Conservation (phyloP, 2,888 invertebrate genomes). For the Campoletis raptor region DNA sequence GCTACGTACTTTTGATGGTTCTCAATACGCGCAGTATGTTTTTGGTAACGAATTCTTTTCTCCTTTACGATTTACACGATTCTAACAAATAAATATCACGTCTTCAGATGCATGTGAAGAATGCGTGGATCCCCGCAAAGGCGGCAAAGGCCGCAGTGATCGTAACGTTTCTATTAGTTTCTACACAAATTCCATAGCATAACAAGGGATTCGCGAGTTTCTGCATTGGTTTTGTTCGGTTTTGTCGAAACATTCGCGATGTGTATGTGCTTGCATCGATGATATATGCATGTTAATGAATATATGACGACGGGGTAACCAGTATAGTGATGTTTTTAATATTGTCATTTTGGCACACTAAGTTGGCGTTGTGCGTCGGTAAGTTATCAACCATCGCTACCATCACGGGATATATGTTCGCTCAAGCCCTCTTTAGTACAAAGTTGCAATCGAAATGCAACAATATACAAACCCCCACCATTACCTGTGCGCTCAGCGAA, state of each 20-base stretch:
- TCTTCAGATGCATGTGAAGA: neutral
- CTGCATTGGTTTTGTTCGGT: conserved; percentile 2
- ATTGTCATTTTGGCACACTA: neutral
- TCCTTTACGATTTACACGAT: neutral
- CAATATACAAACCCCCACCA: too few species aligned
- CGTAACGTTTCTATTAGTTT: conserved; percentile 52
- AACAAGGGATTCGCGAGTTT: conserved; percentile 60
- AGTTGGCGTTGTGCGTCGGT: neutral
- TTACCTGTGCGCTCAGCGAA: neutral
- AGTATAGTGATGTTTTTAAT: neutral
- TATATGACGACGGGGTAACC: neutral
- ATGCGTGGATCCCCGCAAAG: neutral
- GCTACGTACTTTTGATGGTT: neutral
- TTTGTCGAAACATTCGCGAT: neutral
- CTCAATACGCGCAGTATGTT: neutral
- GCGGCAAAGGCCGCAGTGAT: conserved; percentile 30
- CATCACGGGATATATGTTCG: neutral
- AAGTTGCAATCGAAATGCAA: neutral
- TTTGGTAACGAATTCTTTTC: neutral
- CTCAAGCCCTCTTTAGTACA: neutral
- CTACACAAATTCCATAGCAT: conserved; percentile 70
- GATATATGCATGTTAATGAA: neutral
- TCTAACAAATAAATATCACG: conserved; percentile 1
- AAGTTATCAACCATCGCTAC: neutral
- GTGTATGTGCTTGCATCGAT: neutral